Evolutionary conservation across 2,888 invertebrate species (phyloP).

Genomic region (Lomographa bimaculata): DNA sequence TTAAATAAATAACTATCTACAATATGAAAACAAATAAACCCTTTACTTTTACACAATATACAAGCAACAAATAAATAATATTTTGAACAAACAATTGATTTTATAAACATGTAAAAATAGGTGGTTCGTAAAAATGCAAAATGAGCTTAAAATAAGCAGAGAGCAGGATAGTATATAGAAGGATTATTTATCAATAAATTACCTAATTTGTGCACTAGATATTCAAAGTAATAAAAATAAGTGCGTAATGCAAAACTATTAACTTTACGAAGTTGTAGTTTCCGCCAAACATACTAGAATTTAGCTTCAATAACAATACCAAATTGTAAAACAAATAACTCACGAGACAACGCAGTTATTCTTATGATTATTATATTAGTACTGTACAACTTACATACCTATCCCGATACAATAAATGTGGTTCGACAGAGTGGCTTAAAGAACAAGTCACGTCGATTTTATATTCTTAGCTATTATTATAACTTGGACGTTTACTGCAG

Average conservation of each 20-base stretch:
- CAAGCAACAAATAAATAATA: slow-evolving; percentile 16
- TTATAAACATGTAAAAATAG: slow-evolving; percentile 16
- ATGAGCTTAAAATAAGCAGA: slow-evolving; percentile 24
- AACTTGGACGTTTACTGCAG: slow-evolving; percentile 25
- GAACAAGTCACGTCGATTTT: slow-evolving; percentile 12
- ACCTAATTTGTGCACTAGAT: slow-evolving; percentile 22
- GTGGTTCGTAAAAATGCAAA: slow-evolving; percentile 19
- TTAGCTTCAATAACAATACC: neutral
- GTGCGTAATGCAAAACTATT: slow-evolving; percentile 3
- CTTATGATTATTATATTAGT: slow-evolving; percentile 33
- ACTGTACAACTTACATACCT: slow-evolving; percentile 74
- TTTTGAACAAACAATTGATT: slow-evolving; percentile 14
- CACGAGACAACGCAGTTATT: slow-evolving; percentile 25
- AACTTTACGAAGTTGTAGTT: too few relatives aligned
- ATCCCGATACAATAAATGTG: slow-evolving; percentile 37
- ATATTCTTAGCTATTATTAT: slow-evolving; percentile 2
- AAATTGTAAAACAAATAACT: slow-evolving; percentile 9
- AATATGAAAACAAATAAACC: slow-evolving; percentile 10
- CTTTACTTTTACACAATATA: slow-evolving; percentile 6
- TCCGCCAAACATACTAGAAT: too few relatives aligned
- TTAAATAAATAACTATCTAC: slow-evolving; percentile 24
- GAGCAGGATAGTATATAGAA: slow-evolving; percentile 20
- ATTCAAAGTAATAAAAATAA: slow-evolving; percentile 8
- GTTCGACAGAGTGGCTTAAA: slow-evolving; percentile 23
- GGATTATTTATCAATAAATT: slow-evolving; percentile 18